Percentiles rank a stretch among this genome's conserved stretches.
These are phyloP conservation scores for Drosophila subpulchrella DNA, from an alignment of 1,140 invertebrate species.

Conservation along the genomic window DNA sequence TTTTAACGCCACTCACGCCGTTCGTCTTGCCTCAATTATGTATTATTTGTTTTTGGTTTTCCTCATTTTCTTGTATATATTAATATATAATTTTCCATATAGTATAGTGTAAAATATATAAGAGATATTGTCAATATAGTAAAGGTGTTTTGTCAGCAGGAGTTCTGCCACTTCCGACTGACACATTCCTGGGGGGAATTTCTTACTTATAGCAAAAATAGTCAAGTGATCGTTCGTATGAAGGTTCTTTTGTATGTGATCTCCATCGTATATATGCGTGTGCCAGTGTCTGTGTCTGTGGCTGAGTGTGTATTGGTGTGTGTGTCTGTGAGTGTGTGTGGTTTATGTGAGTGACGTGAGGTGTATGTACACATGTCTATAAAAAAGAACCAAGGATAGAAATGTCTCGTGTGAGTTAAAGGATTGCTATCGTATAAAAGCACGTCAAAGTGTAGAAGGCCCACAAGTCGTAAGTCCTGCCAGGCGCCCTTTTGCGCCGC, in stretches of 20 bases:
- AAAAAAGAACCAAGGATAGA: constrained; percentile 58
- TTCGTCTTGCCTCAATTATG: constrained; percentile 37
- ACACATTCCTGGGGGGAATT: constrained; percentile 81
- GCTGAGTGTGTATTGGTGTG: constrained; percentile 15
- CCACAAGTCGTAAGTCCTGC: constrained; percentile 44
- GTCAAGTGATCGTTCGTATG: constrained; percentile 82
- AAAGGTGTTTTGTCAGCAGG: constrained; percentile 83
- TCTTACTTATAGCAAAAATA: constrained; percentile 83
- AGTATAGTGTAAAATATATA: constrained; percentile 84
- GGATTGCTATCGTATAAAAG: constrained; percentile 68
- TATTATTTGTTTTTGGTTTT: constrained; percentile 52
- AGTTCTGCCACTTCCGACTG: constrained; percentile 74
- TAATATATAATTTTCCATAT: constrained; percentile 80
- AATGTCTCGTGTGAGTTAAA: constrained; percentile 57
- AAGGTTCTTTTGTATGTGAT: constrained; percentile 63
- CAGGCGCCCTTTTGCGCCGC: constrained; percentile 21
- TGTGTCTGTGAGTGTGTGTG: constrained; percentile 17
- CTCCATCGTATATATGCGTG: constrained; percentile 47
- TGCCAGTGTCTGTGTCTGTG: constrained; percentile 25
- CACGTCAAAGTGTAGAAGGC: constrained; percentile 66
- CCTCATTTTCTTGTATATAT: constrained; percentile 77
- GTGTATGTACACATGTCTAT: constrained; percentile 75
- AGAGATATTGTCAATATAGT: constrained; percentile 84
- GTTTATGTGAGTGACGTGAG: constrained; percentile 38
- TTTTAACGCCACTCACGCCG: constrained; percentile 58